phyloP scores from a whole-genome alignment of 2,113 vertebrate genomes.

The Atractosteus spatula region DNA sequence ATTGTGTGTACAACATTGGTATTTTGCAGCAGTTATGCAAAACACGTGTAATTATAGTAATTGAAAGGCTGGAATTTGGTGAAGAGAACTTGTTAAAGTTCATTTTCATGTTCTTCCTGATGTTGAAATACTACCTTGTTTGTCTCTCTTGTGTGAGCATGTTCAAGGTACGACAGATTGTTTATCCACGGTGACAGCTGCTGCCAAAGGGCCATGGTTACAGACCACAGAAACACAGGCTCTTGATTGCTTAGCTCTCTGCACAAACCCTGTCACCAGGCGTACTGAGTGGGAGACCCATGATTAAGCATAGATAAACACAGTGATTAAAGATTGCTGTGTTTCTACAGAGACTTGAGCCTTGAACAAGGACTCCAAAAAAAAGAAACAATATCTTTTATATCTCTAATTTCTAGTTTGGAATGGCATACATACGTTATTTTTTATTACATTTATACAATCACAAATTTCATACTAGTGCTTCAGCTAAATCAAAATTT shows the following conservation, averaged over 20 bases:
- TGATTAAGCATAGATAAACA: conserved; percentile 52
- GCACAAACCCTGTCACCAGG: conserved; percentile 30
- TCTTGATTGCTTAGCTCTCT: too few species aligned
- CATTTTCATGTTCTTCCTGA: conserved; percentile 18
- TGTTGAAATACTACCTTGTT: neutral
- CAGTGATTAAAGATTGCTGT: conserved; percentile 42
- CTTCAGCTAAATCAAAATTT: too few species aligned
- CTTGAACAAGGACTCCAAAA: conserved; percentile 31
- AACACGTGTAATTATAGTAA: conserved; percentile 52
- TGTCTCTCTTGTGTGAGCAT: conserved; percentile 17
- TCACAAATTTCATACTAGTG: too few species aligned
- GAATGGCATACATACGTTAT: too few species aligned
- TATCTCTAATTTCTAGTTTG: too few species aligned
- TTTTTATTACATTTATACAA: too few species aligned
- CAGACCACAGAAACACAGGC: too few species aligned
- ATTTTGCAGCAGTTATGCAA: conserved; percentile 34
- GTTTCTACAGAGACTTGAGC: conserved; percentile 30
- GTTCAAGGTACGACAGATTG: conserved; percentile 1
- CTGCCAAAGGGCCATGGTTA: too few species aligned
- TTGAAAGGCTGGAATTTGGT: conserved; percentile 49
- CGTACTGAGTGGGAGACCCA: conserved; percentile 31
- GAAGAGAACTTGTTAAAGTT: conserved; percentile 33
- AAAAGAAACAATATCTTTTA: neutral
- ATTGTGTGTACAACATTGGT: conserved; percentile 40
- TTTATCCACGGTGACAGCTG: too few species aligned